A percentile compares a stretch with the other conserved stretches of the same genome.
Conservation (phyloP, 2,888 invertebrate species). For the Drosophila leonis region DNA sequence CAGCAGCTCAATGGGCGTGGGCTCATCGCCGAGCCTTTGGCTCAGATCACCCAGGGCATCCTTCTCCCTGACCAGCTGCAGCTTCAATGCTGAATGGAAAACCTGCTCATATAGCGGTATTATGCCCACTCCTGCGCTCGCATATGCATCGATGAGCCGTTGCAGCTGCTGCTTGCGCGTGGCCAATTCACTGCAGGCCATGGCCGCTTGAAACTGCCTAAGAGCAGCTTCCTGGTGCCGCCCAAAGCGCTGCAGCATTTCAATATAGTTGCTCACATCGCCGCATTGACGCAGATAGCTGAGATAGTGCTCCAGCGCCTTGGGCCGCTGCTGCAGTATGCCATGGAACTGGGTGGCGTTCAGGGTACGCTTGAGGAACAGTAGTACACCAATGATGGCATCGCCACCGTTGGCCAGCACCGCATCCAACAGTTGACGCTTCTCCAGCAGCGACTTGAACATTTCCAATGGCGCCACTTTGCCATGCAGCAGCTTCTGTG, state of each 20-base stretch:
- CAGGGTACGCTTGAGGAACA: conserved; percentile 91
- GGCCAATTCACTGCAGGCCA: conserved; percentile 75
- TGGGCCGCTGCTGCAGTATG: conserved; percentile 89
- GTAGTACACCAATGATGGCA: conserved; percentile 88
- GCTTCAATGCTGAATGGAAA: conserved; percentile 76
- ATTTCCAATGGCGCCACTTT: conserved; percentile 86
- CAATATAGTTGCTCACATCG: conserved; percentile 84
- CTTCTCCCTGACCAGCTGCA: conserved; percentile 76
- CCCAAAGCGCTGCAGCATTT: conserved; percentile 90
- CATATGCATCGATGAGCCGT: conserved; percentile 70
- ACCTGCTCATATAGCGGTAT: conserved; percentile 80
- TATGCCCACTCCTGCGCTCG: conserved; percentile 63
- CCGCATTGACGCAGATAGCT: conserved; percentile 90
- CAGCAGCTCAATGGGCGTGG: conserved; percentile 82
- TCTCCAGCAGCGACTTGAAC: conserved; percentile 88
- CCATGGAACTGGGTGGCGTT: conserved; percentile 90
- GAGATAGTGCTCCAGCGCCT: conserved; percentile 91
- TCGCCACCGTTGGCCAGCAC: conserved; percentile 91
- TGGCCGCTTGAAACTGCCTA: conserved; percentile 84
- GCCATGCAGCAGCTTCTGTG: conserved; percentile 86
- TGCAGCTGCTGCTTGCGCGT: conserved; percentile 80
- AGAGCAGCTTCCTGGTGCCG: conserved; percentile 89
- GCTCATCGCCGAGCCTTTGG: conserved; percentile 59
- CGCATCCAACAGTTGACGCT: conserved; percentile 90
- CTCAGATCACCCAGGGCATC: conserved; percentile 49